Percentiles rank a stretch among this genome's conserved stretches.
phyloP scores from a whole-genome alignment of 2,797 vertebrate genomes.

The Setipinna tenuifilis region DNA sequence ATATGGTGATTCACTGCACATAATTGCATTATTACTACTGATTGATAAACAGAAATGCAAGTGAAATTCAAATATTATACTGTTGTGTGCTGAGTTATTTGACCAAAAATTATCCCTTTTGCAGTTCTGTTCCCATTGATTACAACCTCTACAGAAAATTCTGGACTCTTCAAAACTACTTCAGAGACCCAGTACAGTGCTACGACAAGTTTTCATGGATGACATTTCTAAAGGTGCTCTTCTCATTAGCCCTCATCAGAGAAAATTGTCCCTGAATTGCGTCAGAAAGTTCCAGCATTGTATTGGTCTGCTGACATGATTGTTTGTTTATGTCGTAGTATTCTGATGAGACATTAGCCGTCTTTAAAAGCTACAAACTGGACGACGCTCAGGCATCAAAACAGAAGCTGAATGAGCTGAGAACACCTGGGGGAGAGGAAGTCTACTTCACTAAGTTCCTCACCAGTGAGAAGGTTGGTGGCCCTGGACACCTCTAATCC shows the following conservation, averaged over 20 bases:
- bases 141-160: slow-evolving; percentile 99
- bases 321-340: slow-evolving; percentile 70
- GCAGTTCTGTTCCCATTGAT: slow-evolving; percentile 96
- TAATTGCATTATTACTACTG: no score
- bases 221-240: slow-evolving; percentile 92
- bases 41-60: no score
- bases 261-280: background rate
- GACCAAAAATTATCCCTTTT: slow-evolving; percentile 34
- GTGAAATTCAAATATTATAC: slow-evolving; percentile 33
- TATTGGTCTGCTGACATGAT: background rate
- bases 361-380: slow-evolving; percentile 97
- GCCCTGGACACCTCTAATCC: background rate
- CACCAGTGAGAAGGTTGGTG: slow-evolving; percentile 93
- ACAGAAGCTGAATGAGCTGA: slow-evolving; percentile 92
- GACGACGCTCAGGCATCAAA: slow-evolving; percentile 97
- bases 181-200: slow-evolving; percentile 96
- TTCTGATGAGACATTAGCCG: slow-evolving; percentile 94
- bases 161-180: slow-evolving; percentile 98
- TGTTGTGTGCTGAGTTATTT: background rate
- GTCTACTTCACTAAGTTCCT: slow-evolving; percentile 99
- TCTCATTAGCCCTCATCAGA: background rate
- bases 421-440: slow-evolving; percentile 87
- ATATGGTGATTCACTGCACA: background rate
- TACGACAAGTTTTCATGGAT: slow-evolving; percentile 98
- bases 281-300: background rate